Evolutionary conservation across 2,888 invertebrate species (phyloP).

Genomic region (Drosophila eohydei): DNA sequence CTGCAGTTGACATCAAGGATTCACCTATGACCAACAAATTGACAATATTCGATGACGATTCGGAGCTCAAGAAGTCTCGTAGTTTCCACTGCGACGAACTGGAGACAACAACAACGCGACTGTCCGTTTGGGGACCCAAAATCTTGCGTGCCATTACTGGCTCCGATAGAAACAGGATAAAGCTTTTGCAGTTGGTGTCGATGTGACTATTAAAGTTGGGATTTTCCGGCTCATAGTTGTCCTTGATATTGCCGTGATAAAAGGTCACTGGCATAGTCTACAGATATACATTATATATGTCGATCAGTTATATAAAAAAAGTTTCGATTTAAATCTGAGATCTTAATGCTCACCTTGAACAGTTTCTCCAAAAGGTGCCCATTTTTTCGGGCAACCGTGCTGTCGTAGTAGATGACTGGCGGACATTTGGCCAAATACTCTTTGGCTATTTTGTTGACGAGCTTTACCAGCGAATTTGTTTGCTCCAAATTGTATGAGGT

Average conservation of each 20-base stretch:
- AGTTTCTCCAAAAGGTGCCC: constrained; percentile 87
- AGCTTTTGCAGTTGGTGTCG: constrained; percentile 87
- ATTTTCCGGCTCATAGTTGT: constrained; percentile 85
- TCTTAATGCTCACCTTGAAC: constrained; percentile 82
- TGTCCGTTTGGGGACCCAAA: constrained; percentile 87
- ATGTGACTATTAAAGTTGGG: constrained; percentile 75
- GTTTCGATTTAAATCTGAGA: neutral
- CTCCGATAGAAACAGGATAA: constrained; percentile 89
- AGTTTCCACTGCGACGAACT: constrained; percentile 91
- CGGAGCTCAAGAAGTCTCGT: constrained; percentile 88
- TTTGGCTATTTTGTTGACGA: constrained; percentile 87
- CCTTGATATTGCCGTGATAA: constrained; percentile 88
- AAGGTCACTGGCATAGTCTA: constrained; percentile 86
- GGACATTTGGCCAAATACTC: constrained; percentile 88
- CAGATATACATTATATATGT: neutral
- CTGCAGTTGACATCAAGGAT: constrained; percentile 86
- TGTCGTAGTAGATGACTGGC: constrained; percentile 89
- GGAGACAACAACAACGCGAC: constrained; percentile 89
- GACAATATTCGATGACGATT: constrained; percentile 88
- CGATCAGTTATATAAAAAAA: neutral
- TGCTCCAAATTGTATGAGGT: constrained; percentile 85
- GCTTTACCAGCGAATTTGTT: constrained; percentile 87
- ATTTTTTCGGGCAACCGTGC: constrained; percentile 86
- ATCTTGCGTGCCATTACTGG: constrained; percentile 87
- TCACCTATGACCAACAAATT: constrained; percentile 90